phyloP scores from a whole-genome alignment of 1,140 invertebrate species.

The Sycobia sp. region DNA sequence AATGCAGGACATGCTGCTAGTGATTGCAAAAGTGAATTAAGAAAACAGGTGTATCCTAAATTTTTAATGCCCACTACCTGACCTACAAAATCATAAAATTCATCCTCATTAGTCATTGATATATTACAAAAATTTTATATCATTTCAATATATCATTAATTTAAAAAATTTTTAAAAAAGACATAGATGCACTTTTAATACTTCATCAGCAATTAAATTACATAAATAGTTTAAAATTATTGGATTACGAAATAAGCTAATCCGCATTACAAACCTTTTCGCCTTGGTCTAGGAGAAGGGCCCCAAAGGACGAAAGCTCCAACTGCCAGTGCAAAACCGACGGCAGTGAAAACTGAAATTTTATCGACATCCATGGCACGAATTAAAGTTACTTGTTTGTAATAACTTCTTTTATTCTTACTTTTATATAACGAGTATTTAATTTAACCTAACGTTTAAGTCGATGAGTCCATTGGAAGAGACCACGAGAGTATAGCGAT shows the following conservation, averaged over 20 bases:
- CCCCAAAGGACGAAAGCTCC: conserved; percentile 82
- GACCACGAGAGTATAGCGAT: not conserved
- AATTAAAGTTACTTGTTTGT: not conserved
- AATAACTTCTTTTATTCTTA: conserved; percentile 7
- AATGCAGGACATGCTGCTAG: conserved; percentile 82
- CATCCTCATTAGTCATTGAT: too few species aligned
- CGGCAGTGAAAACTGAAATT: conserved; percentile 72
- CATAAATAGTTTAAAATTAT: too few species aligned
- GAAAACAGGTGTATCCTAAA: conserved; percentile 84
- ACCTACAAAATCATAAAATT: conserved; percentile 57
- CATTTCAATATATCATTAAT: too few species aligned
- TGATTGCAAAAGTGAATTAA: conserved; percentile 85
- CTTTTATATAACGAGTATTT: not conserved
- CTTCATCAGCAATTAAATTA: too few species aligned
- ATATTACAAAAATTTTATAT: too few species aligned
- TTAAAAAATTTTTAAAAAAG: too few species aligned
- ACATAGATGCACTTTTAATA: too few species aligned
- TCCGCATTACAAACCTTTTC: conserved; percentile 54
- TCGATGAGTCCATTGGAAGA: conserved; percentile 16
- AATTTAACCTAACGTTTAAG: conserved; percentile 22
- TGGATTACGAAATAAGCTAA: too few species aligned
- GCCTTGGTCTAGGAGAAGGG: conserved; percentile 64
- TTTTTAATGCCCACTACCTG: conserved; percentile 81
- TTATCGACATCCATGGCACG: conserved; percentile 69
- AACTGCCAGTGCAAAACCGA: conserved; percentile 76